Evolutionary conservation across 2,797 vertebrate genomes (phyloP).

Genomic region (Hemitrygon akajei): DNA sequence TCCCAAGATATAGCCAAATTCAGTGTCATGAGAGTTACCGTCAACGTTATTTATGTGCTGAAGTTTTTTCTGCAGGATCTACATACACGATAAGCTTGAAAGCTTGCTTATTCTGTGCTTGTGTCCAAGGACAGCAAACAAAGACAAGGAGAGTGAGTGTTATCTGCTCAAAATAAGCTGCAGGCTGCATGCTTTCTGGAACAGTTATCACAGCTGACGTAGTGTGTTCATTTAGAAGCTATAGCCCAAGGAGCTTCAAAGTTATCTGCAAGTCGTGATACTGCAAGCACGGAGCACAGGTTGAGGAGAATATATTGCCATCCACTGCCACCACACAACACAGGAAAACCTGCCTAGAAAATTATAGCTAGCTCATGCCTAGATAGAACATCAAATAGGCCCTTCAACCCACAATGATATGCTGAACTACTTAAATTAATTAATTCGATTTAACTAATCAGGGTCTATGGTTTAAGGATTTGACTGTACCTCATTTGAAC

Average conservation of each 20-base stretch:
- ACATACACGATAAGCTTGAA: slow-evolving; percentile 2
- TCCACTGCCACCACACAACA: background rate
- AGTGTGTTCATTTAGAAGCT: background rate
- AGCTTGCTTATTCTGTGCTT: background rate
- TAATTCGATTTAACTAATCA: too few relatives aligned
- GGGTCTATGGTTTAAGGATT: too few relatives aligned
- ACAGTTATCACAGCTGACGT: background rate
- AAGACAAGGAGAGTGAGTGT: background rate
- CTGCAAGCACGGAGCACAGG: too few relatives aligned
- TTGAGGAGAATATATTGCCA: background rate
- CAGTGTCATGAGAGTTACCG: background rate
- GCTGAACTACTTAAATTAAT: too few relatives aligned
- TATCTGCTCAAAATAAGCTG: background rate
- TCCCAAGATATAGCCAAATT: background rate
- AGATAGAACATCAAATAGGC: too few relatives aligned
- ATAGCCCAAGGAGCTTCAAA: background rate
- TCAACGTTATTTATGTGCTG: background rate
- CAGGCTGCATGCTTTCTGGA: slow-evolving; percentile 9
- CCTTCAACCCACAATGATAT: too few relatives aligned
- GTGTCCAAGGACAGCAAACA: slow-evolving; percentile 9
- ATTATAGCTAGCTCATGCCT: too few relatives aligned
- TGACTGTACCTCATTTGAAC: too few relatives aligned
- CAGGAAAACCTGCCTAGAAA: too few relatives aligned
- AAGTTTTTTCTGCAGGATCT: background rate
- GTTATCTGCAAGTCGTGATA: too few relatives aligned